These are phyloP conservation scores for Meliscaeva auricollis DNA, from an alignment of 2,888 invertebrate genomes.

Conservation along the genomic window DNA sequence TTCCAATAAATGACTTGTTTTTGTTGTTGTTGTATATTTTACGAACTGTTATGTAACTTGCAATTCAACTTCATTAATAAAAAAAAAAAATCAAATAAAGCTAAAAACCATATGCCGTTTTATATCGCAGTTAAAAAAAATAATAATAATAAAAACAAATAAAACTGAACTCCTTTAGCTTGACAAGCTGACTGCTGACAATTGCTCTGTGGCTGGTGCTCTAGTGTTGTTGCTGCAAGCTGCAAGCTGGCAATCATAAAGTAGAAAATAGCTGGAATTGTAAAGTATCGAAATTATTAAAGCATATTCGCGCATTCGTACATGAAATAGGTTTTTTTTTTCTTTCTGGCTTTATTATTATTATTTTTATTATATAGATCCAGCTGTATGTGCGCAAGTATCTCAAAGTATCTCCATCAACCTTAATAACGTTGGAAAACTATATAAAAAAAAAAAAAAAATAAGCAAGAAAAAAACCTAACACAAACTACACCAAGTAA, in stretches of 20 bases:
- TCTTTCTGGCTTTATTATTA: slow-evolving; percentile 19
- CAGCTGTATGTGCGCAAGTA: slow-evolving; percentile 41
- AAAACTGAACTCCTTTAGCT: slow-evolving; percentile 36
- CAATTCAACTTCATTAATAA: slow-evolving; percentile 26
- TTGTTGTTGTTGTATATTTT: background rate
- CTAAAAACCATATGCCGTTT: slow-evolving; percentile 34
- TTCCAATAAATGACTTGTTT: slow-evolving; percentile 7
- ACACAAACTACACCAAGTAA: slow-evolving; percentile 66
- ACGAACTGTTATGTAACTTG: slow-evolving; percentile 57
- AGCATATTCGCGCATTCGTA: slow-evolving; percentile 67
- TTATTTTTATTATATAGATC: slow-evolving; percentile 13
- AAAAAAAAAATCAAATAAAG: slow-evolving; percentile 37
- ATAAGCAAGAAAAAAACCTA: slow-evolving; percentile 16
- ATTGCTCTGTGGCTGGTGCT: too few species aligned
- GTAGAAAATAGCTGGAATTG: slow-evolving; percentile 67
- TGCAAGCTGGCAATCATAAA: slow-evolving; percentile 44
- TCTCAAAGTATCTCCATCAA: slow-evolving; percentile 63
- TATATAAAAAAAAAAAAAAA: background rate
- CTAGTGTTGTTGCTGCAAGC: slow-evolving; percentile 4
- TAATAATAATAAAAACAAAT: background rate
- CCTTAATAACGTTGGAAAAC: slow-evolving; percentile 63
- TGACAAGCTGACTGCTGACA: slow-evolving; percentile 9
- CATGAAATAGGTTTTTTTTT: slow-evolving; percentile 33
- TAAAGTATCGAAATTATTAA: slow-evolving; percentile 73
- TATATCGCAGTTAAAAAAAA: slow-evolving; percentile 10